These are phyloP conservation scores for Hemicentrotus pulcherrimus DNA, from an alignment of 35 echinoderm and acorn worm species.

Conservation along the genomic window DNA sequence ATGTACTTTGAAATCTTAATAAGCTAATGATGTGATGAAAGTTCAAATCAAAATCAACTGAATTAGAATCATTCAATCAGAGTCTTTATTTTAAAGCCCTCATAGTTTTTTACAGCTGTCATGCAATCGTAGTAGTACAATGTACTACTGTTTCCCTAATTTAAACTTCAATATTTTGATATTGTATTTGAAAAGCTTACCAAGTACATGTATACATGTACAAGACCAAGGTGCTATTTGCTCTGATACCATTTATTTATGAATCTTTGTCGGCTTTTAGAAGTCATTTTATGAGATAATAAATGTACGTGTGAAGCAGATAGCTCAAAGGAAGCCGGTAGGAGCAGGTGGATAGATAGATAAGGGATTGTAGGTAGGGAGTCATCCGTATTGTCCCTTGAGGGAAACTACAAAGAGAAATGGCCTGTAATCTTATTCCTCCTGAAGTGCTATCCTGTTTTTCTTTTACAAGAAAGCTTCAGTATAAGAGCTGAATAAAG, in stretches of 20 bases:
- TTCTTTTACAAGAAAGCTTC: background rate
- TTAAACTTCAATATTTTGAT: too few species aligned
- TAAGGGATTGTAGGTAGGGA: background rate
- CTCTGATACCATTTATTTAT: background rate
- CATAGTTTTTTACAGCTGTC: too few species aligned
- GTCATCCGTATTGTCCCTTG: background rate
- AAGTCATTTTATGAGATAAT: background rate
- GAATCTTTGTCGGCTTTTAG: background rate
- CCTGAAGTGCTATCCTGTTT: background rate
- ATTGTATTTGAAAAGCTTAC: background rate
- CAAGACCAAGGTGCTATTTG: background rate
- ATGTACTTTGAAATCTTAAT: too few species aligned
- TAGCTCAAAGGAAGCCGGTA: background rate
- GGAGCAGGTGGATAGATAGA: background rate
- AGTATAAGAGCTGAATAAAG: too few species aligned
- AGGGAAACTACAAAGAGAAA: background rate
- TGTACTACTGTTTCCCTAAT: too few species aligned
- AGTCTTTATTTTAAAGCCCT: too few species aligned
- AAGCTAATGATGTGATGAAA: too few species aligned
- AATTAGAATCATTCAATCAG: too few species aligned
- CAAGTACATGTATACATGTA: background rate
- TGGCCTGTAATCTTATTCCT: background rate
- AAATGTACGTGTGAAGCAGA: background rate
- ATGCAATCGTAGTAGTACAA: too few species aligned
- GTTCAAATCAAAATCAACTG: too few species aligned